Evolutionary conservation across 2,888 invertebrate species (phyloP).

Genomic region (Stictocephala bisonia): DNA sequence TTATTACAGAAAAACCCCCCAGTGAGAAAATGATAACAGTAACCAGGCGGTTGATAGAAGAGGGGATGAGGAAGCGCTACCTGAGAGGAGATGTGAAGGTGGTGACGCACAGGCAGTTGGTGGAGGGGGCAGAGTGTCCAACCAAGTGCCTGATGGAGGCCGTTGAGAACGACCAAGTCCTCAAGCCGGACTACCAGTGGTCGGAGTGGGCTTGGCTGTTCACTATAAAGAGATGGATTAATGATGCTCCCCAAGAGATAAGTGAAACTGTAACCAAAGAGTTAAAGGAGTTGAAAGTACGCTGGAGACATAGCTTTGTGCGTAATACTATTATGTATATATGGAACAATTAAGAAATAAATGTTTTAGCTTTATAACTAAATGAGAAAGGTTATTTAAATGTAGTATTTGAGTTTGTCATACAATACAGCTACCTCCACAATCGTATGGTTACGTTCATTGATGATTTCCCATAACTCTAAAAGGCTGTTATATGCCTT

Average conservation of each 20-base stretch:
- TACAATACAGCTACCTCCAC: too few species aligned
- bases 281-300: too few species aligned
- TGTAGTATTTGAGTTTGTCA: too few species aligned
- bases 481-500: too few species aligned
- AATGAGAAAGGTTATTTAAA: too few species aligned
- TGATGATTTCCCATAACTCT: too few species aligned
- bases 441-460: too few species aligned
- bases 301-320: too few species aligned
- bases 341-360: too few species aligned
- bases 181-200: background rate
- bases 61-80: constrained; percentile 5
- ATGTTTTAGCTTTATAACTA: too few species aligned
- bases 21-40: background rate
- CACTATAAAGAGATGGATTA: background rate
- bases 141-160: background rate
- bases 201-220: constrained; percentile 20
- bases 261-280: too few species aligned
- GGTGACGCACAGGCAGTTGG: background rate
- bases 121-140: background rate
- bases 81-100: constrained; percentile 13
- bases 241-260: background rate
- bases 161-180: background rate
- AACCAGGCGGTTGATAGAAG: background rate
- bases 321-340: too few species aligned
- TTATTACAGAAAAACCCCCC: background rate